Percentiles rank a stretch among this genome's conserved stretches.
Evolutionary conservation across 2,888 invertebrate species (phyloP).

Genomic region (Gymnosoma rotundatum): DNA sequence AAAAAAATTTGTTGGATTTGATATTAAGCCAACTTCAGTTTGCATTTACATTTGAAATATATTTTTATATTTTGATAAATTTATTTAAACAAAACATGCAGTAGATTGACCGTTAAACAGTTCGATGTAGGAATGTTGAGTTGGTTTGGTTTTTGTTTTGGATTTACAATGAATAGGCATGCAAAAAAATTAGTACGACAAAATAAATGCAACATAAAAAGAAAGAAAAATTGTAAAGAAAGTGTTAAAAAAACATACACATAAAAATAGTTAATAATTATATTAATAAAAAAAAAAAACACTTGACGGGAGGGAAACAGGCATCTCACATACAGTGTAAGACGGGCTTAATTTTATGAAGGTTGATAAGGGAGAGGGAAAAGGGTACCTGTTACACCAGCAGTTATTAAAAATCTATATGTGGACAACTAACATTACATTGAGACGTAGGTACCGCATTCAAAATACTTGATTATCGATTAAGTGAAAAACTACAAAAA

Average conservation of each 20-base stretch:
- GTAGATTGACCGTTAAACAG: conserved; percentile 16
- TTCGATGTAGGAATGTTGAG: conserved; percentile 21
- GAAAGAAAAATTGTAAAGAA: conserved; percentile 40
- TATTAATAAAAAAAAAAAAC: conserved; percentile 11
- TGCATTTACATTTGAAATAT: neutral
- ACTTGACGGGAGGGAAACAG: neutral
- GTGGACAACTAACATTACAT: too few relatives aligned
- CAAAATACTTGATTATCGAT: too few relatives aligned
- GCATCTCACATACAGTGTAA: too few relatives aligned
- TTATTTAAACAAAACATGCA: conserved; percentile 39
- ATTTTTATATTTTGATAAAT: neutral
- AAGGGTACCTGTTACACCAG: too few relatives aligned
- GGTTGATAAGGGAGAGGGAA: too few relatives aligned
- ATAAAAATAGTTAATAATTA: neutral
- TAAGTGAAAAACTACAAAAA: too few relatives aligned
- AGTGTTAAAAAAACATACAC: neutral
- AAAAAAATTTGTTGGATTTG: conserved; percentile 81
- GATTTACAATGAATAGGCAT: conserved; percentile 38
- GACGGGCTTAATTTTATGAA: too few relatives aligned
- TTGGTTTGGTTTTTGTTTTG: conserved; percentile 3
- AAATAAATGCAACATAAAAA: conserved; percentile 48
- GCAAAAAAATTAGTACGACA: conserved; percentile 42
- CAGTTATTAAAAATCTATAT: too few relatives aligned
- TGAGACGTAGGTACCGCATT: too few relatives aligned
- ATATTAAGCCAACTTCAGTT: conserved; percentile 76